Percentiles rank a stretch among this genome's conserved stretches.
Conservation (phyloP, 2,113 vertebrate genomes). For the Chaetodon trifascialis region DNA sequence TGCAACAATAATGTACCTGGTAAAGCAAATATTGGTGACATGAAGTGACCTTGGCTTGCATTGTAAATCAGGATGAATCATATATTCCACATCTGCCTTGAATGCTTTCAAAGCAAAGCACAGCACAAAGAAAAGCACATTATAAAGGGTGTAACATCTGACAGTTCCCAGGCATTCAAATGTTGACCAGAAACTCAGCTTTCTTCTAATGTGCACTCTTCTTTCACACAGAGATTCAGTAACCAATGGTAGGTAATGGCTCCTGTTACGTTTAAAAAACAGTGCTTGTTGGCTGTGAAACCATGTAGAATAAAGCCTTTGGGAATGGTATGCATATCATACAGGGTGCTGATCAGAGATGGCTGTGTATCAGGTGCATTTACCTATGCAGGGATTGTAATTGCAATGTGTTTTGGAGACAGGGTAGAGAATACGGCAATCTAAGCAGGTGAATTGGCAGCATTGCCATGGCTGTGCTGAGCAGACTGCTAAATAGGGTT, state of each 20-base stretch:
- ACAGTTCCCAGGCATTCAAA: conserved; percentile 29
- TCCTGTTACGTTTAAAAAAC: conserved; percentile 31
- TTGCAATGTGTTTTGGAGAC: conserved; percentile 72
- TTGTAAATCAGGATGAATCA: conserved; percentile 35
- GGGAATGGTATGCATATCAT: conserved; percentile 42
- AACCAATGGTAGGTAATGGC: conserved; percentile 36
- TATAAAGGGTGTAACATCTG: conserved; percentile 19
- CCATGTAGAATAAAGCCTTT: conserved; percentile 20
- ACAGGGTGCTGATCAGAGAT: conserved; percentile 46
- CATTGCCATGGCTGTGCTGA: conserved; percentile 67
- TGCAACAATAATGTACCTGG: conserved; percentile 1
- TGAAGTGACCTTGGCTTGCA: conserved; percentile 8
- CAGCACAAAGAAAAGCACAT: neutral
- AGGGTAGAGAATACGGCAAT: conserved; percentile 70
- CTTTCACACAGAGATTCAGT: conserved; percentile 27
- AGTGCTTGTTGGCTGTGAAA: conserved; percentile 26
- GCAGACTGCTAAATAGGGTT: conserved; percentile 79
- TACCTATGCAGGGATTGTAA: conserved; percentile 71
- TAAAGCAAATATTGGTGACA: conserved; percentile 26
- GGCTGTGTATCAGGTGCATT: conserved; percentile 58
- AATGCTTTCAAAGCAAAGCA: conserved; percentile 43
- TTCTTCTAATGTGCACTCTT: conserved; percentile 23
- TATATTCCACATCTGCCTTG: conserved; percentile 7
- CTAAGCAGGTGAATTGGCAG: conserved; percentile 79
- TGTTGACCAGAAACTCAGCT: conserved; percentile 13